phyloP scores from a whole-genome alignment of 2,797 vertebrate species.

The Balearica regulorum region DNA sequence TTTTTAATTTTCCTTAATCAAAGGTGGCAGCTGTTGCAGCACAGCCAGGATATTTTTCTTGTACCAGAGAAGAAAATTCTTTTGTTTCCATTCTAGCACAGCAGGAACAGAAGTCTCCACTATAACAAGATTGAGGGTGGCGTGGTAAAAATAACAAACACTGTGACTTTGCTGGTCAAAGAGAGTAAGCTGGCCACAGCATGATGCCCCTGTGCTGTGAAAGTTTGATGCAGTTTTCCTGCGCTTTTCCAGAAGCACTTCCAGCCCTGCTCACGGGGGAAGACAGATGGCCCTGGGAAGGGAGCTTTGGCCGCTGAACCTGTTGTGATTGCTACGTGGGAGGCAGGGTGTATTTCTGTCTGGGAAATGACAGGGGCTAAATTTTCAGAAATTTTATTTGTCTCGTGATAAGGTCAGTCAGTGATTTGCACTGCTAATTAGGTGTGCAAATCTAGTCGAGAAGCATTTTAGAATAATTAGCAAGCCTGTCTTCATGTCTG shows the following conservation, averaged over 20 bases:
- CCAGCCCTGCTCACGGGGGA: neutral
- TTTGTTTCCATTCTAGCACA: neutral
- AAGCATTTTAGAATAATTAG: neutral
- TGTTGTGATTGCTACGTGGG: neutral
- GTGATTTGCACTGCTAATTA: neutral
- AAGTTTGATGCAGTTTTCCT: neutral
- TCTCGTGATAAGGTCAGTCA: neutral
- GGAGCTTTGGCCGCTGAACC: neutral
- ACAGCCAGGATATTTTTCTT: neutral
- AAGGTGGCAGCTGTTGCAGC: neutral
- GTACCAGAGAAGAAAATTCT: neutral
- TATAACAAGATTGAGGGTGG: neutral
- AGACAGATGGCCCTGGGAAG: neutral
- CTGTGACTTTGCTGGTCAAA: neutral
- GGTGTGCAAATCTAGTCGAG: neutral
- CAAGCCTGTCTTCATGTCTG: neutral
- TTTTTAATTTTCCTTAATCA: constrained; percentile 8
- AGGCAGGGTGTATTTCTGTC: neutral
- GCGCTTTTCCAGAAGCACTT: neutral
- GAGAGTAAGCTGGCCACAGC: accelerated
- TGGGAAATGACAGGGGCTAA: neutral
- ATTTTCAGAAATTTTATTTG: neutral
- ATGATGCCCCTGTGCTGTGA: neutral
- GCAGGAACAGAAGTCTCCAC: neutral
- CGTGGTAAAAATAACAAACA: neutral